A percentile compares a stretch with the other conserved stretches of the same genome.
These are phyloP conservation scores for Magallana gigas DNA, from an alignment of 1,140 invertebrate species.

Conservation along the genomic window DNA sequence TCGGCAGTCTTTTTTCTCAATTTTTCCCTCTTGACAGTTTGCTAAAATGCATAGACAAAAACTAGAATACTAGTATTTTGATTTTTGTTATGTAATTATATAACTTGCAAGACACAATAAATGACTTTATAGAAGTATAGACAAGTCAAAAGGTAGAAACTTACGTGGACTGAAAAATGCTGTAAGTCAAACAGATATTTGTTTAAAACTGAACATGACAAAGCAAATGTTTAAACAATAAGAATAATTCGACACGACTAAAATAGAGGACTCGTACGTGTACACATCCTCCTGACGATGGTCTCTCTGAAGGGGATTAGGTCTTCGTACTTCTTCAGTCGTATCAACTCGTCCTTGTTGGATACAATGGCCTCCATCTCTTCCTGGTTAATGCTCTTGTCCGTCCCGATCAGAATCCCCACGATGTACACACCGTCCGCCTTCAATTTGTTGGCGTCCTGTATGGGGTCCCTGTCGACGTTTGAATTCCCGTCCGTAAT, in stretches of 20 bases:
- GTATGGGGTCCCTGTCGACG: slow-evolving; percentile 9
- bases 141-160: neutral
- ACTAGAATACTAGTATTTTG: neutral
- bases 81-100: neutral
- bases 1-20: slow-evolving; percentile 40
- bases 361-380: slow-evolving; percentile 31
- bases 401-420: slow-evolving; percentile 40
- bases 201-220: neutral
- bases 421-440: slow-evolving; percentile 33
- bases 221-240: neutral
- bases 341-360: neutral
- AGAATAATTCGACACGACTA: neutral
- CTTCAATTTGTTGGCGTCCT: slow-evolving; percentile 35
- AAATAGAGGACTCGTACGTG: slow-evolving; percentile 10
- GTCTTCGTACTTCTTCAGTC: slow-evolving; percentile 19
- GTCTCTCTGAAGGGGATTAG: slow-evolving; percentile 10
- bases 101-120: neutral
- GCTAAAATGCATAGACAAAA: neutral
- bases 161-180: neutral
- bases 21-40: slow-evolving; percentile 38
- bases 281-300: slow-evolving; percentile 43
- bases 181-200: neutral
- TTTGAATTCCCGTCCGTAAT: slow-evolving; percentile 55
- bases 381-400: neutral
- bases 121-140: neutral